These are phyloP conservation scores for Plecotus auritus DNA, from an alignment of 2,113 vertebrate genomes.

Conservation along the genomic window DNA sequence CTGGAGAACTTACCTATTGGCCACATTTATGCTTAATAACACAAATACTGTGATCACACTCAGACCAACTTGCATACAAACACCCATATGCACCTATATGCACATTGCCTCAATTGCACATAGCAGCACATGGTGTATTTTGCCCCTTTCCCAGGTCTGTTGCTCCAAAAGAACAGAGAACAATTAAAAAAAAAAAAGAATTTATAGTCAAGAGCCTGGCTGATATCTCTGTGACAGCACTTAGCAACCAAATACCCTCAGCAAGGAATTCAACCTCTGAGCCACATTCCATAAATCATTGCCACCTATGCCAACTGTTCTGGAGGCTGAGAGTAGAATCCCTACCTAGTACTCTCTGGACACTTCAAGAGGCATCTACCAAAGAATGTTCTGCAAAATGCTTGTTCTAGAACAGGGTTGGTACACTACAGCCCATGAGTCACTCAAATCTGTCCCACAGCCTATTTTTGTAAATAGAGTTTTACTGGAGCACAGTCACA, in stretches of 20 bases:
- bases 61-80: not conserved
- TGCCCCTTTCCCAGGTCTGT: not conserved
- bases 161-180: not conserved
- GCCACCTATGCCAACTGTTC: not conserved
- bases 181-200: not conserved
- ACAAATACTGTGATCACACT: not conserved
- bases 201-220: not conserved
- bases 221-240: not conserved
- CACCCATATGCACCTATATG: not conserved
- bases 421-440: not conserved
- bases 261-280: not conserved
- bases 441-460: not conserved
- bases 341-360: not conserved
- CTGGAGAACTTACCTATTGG: not conserved
- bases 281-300: not conserved
- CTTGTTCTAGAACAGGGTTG: not conserved
- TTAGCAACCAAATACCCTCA: not conserved
- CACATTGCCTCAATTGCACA: not conserved
- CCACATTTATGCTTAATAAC: not conserved
- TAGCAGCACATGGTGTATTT: not conserved
- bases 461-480: slow-evolving; percentile 18
- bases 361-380: not conserved
- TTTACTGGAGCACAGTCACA: not conserved
- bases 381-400: not conserved
- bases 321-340: not conserved